A percentile compares a stretch with the other conserved stretches of the same genome.
phyloP scores from a whole-genome alignment of 2,797 vertebrate species.

The Rachycentron canadum region DNA sequence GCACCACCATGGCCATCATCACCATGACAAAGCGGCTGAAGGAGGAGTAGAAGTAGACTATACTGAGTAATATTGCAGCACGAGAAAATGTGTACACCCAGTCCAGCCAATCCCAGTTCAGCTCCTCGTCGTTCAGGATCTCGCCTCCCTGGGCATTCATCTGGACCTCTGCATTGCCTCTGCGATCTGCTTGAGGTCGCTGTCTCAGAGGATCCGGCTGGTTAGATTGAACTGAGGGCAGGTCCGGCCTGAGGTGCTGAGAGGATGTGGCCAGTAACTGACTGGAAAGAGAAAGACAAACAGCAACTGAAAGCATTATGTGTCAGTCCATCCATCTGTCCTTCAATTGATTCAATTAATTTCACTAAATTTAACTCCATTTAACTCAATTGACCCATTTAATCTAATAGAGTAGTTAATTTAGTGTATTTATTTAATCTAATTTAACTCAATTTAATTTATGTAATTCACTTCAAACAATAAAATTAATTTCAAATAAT shows the following conservation, averaged over 20 bases:
- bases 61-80: slow-evolving; percentile 92
- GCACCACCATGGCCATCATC: slow-evolving; percentile 95
- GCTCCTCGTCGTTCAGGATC: slow-evolving; percentile 92
- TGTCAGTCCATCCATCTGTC: too few species aligned
- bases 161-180: slow-evolving; percentile 89
- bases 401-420: too few species aligned
- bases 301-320: too few species aligned
- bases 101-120: slow-evolving; percentile 96
- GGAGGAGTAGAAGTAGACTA: slow-evolving; percentile 98
- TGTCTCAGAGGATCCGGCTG: slow-evolving; percentile 81
- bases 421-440: too few species aligned
- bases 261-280: slow-evolving; percentile 91
- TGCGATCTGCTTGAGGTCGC: slow-evolving; percentile 85
- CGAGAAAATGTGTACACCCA: slow-evolving; percentile 95
- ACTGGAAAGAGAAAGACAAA: slow-evolving; percentile 71
- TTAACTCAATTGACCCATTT: too few species aligned
- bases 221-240: slow-evolving; percentile 53
- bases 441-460: too few species aligned
- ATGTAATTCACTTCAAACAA: too few species aligned
- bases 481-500: too few species aligned
- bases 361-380: too few species aligned
- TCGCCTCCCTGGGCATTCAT: slow-evolving; percentile 95
- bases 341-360: too few species aligned
- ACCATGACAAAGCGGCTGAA: slow-evolving; percentile 97
- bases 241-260: slow-evolving; percentile 82